phyloP scores from a whole-genome alignment of 1,140 invertebrate genomes.

The Harpegnathos saltator region DNA sequence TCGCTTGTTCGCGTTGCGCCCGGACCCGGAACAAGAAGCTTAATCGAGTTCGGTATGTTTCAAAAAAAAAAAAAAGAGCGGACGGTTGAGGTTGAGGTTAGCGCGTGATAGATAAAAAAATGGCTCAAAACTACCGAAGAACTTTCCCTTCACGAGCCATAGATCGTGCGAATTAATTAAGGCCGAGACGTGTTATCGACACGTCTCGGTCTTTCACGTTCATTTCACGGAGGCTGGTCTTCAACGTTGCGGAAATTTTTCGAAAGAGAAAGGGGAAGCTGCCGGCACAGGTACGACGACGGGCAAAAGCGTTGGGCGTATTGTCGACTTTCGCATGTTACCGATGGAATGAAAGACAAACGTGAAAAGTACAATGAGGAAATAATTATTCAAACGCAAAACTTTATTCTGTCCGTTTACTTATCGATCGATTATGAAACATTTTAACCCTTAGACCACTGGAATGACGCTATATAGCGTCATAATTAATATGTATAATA shows the following conservation, averaged over 20 bases:
- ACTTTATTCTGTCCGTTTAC: no score
- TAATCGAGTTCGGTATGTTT: slow-evolving; percentile 66
- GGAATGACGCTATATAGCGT: no score
- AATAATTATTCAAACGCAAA: no score
- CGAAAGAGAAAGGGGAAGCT: slow-evolving; percentile 38
- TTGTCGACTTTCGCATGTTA: slow-evolving; percentile 38
- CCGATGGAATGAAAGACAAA: slow-evolving; percentile 39
- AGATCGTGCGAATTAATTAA: slow-evolving; percentile 61
- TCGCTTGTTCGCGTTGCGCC: no score
- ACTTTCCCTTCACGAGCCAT: slow-evolving; percentile 12
- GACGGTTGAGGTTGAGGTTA: neutral
- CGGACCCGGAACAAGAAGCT: slow-evolving; percentile 44
- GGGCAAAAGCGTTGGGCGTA: slow-evolving; percentile 15
- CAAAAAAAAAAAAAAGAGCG: slow-evolving; percentile 50
- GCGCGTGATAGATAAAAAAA: slow-evolving; percentile 40
- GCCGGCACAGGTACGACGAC: neutral
- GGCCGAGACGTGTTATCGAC: slow-evolving; percentile 54
- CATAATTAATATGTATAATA: no score
- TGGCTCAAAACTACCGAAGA: slow-evolving; percentile 48
- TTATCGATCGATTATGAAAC: no score
- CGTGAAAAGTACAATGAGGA: no score
- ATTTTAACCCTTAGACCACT: no score
- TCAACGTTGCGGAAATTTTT: slow-evolving; percentile 49
- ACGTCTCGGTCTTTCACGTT: slow-evolving; percentile 53
- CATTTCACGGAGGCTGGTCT: slow-evolving; percentile 28